Base-by-base conservation (phyloP, 2,888 invertebrate genomes). In the Watsonalla cultraria region DNA sequence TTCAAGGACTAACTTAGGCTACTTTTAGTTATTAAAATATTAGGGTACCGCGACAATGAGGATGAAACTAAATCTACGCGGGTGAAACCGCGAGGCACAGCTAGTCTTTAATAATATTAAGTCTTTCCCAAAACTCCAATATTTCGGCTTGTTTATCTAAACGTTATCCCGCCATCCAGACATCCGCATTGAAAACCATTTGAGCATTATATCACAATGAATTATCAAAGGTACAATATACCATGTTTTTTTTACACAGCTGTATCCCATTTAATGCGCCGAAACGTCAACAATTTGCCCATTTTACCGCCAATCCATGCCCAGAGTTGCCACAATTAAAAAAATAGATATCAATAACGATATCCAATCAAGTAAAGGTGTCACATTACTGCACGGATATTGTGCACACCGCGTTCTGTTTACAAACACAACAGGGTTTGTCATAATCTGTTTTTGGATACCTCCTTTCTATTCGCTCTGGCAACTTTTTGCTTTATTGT, bases 391-490 rank as follows among this genome's bases (percentile, higher is more conserved):
- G 66, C 60, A 58, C 57, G 62, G 42, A 82, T 66, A 80, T 90
- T 87, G 86, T 87, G 65, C 67, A 64, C 63, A 58, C 55, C 69
- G 68, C 66, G 72, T 74, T 70, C 62, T 90, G 90, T 90, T 90
- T 90, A 90, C 90, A 89, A 90, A 90, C 90, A 90, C 80, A 90
- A 90, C 86, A 90, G 83, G 85, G 86, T 84, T 85, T 86, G 90
- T 87, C 84, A 86, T 90, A 89, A 89, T 90, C 90, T 89, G 82
- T 88, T 88, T 90, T 89, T 77, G 77, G 76, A 86, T 80, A 75
- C 80, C 78, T 78, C 84, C 78, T 79, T 78, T 81, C 83, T 84
- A 84, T 82, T 84, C 80, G 84, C 78, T 84, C 80, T 82, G 76
- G 82, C 81, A 84, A 87, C 80, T 86, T 84, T 84, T 76, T 68